A percentile compares a stretch with the other conserved stretches of the same genome.
Evolutionary conservation across 2,797 vertebrate species (phyloP).

Genomic region (Tapirus indicus): DNA sequence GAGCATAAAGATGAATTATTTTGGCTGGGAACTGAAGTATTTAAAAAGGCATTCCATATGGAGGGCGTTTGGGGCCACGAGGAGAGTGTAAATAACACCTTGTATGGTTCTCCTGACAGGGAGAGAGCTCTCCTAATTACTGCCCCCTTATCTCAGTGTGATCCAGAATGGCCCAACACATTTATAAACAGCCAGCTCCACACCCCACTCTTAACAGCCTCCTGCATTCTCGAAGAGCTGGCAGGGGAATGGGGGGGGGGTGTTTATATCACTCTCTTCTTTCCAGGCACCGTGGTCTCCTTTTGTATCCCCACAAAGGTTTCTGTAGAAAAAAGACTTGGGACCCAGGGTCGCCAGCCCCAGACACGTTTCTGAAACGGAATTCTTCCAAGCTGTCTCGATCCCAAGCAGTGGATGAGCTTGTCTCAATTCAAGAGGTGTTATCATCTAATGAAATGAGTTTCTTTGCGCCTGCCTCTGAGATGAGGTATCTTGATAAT

Average conservation of each 20-base stretch:
- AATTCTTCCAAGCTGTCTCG: slow-evolving; percentile 1
- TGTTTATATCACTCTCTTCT: not conserved
- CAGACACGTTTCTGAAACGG: not conserved
- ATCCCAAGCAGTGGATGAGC: not conserved
- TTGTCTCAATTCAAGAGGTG: slow-evolving; percentile 46
- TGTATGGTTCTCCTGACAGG: slow-evolving; percentile 12
- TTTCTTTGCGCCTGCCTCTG: slow-evolving; percentile 26
- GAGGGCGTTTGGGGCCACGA: slow-evolving; percentile 50
- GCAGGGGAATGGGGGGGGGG: rapidly evolving
- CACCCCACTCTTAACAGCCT: not conserved
- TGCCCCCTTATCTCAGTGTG: rapidly evolving
- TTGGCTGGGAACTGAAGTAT: slow-evolving; percentile 63
- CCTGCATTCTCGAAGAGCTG: not conserved
- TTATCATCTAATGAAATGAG: slow-evolving; percentile 64
- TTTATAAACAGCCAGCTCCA: not conserved
- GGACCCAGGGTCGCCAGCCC: not conserved
- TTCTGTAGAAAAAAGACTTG: not conserved
- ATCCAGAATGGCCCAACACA: not conserved
- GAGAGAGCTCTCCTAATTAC: slow-evolving; percentile 56
- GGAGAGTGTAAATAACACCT: slow-evolving; percentile 78
- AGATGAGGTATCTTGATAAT: slow-evolving; percentile 79
- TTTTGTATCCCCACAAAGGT: not conserved
- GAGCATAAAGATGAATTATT: slow-evolving; percentile 78
- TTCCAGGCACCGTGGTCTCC: not conserved
- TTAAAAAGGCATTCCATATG: slow-evolving; percentile 71